A percentile compares a stretch with the other conserved stretches of the same genome.
phyloP scores from a whole-genome alignment of 2,888 invertebrate species.

The Barypeithes pellucidus region DNA sequence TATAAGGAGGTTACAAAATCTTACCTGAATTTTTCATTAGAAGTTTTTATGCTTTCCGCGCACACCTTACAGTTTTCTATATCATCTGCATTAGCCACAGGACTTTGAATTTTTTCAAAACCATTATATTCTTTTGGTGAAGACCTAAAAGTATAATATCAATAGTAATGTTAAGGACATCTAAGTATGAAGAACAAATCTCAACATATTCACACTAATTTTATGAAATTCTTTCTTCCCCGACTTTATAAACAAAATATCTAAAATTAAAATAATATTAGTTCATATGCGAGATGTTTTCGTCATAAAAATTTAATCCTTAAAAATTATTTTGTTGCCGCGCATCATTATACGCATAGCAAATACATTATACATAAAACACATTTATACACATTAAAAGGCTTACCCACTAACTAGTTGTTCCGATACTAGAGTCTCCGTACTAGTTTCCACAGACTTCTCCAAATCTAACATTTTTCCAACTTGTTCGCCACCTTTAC shows the following conservation, averaged over 20 bases:
- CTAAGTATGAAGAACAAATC: too few species aligned
- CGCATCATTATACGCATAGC: too few species aligned
- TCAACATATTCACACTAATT: too few species aligned
- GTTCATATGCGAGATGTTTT: too few species aligned
- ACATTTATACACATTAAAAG: too few species aligned
- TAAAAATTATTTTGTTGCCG: too few species aligned
- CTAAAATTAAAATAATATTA: too few species aligned
- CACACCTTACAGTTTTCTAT: constrained; percentile 47
- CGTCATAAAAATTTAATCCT: too few species aligned
- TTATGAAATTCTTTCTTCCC: too few species aligned
- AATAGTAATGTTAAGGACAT: too few species aligned
- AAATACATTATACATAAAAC: too few species aligned
- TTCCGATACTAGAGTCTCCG: constrained; percentile 72
- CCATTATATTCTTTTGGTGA: constrained; percentile 66
- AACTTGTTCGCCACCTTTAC: constrained; percentile 57
- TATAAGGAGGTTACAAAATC: neutral
- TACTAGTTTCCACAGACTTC: constrained; percentile 72
- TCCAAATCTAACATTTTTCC: constrained; percentile 63
- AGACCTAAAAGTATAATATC: constrained; percentile 58
- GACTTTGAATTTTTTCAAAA: constrained; percentile 65
- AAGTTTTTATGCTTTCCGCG: constrained; percentile 27
- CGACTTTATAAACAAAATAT: too few species aligned
- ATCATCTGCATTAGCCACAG: constrained; percentile 39
- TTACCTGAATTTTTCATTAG: constrained; percentile 46
- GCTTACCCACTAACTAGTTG: constrained; percentile 61